These are phyloP conservation scores for Orussus abietinus DNA, from an alignment of 1,140 invertebrate species.

Conservation along the genomic window DNA sequence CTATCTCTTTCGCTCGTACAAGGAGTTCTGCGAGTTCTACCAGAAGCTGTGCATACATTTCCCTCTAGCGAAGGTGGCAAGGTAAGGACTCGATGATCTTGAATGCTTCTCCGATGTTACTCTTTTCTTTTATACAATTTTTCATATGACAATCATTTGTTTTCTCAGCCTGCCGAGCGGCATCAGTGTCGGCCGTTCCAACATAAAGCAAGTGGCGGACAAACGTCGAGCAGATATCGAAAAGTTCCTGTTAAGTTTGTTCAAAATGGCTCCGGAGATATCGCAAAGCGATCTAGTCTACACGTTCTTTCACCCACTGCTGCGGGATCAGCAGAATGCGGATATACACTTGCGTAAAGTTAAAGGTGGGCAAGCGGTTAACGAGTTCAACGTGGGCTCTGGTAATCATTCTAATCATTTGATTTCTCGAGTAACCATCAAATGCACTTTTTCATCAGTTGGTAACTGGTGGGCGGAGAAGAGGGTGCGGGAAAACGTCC, in stretches of 20 bases:
- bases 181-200: conserved; percentile 83
- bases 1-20: conserved; percentile 88
- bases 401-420: not conserved
- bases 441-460: conserved; percentile 28
- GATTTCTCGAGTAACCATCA: conserved; percentile 1
- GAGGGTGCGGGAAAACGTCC: conserved; percentile 41
- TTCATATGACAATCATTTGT: conserved; percentile 23
- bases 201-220: conserved; percentile 92
- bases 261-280: conserved; percentile 87
- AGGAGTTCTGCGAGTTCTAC: conserved; percentile 95
- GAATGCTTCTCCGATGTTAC: not conserved
- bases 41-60: conserved; percentile 90
- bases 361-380: conserved; percentile 63
- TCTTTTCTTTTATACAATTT: not conserved
- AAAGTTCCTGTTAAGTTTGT: conserved; percentile 80
- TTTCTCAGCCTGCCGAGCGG: conserved; percentile 68
- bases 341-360: conserved; percentile 62
- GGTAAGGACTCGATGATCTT: conserved; percentile 54
- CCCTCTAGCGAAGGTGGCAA: conserved; percentile 81
- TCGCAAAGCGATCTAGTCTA: conserved; percentile 94
- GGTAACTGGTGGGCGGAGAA: conserved; percentile 51
- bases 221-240: conserved; percentile 82
- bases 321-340: conserved; percentile 85
- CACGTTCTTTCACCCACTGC: conserved; percentile 94
- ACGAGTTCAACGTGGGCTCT: no score